Base-by-base conservation (phyloP, 2,797 vertebrate genomes). In the Nyctibius grandis region DNA sequence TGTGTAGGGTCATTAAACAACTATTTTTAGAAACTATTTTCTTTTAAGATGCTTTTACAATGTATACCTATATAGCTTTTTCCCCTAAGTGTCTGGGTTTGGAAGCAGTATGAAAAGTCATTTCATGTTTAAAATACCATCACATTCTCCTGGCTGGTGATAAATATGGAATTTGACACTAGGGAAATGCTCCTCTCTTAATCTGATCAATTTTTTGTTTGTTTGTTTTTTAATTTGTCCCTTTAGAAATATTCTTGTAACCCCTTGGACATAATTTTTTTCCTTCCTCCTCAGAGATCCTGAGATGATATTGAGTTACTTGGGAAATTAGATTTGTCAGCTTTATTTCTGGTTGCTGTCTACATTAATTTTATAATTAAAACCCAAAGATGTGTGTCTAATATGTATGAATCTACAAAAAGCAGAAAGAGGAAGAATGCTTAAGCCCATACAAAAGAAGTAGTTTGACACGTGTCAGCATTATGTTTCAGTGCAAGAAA, bases 291-390 rank as follows among this genome's bases (percentile, higher is more conserved):
- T 84, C 74, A 86, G 74, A 80, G 89, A 93, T 94, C n/a, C 40
- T 80, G 53, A 85, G 47, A 87, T 80, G 59, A 86, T 95, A 96
- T 85, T 94, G 94, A 95, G 89, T 97, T 97, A 83, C 91, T 93
- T 64, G 44, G 50, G 64, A 97, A 96, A 93, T 97, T 94, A 94
- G 83, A 96, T 97, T 95, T 97, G 95, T 96, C 95, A 97, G 93
- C 56, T 93, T 96, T 91, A 92, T 96, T 96, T 86, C 89, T 84
- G 85, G 25, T 93, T 92, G 67, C 67, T 96, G 95, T 96, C 93
- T 93, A 81, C 91, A 89, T 97, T 97, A 96, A 95, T 96, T 96
- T 94, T 68, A 78, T 95, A 96, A 97, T 96, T 97, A 95, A 96
- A 96, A 97, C 85, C 70, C 81, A 96, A 94, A 97, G 76, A 88